Evolutionary conservation across 2,888 invertebrate genomes (phyloP), one percentile per base, ranked within the genome.

Genomic region (Phania funesta): DNA sequence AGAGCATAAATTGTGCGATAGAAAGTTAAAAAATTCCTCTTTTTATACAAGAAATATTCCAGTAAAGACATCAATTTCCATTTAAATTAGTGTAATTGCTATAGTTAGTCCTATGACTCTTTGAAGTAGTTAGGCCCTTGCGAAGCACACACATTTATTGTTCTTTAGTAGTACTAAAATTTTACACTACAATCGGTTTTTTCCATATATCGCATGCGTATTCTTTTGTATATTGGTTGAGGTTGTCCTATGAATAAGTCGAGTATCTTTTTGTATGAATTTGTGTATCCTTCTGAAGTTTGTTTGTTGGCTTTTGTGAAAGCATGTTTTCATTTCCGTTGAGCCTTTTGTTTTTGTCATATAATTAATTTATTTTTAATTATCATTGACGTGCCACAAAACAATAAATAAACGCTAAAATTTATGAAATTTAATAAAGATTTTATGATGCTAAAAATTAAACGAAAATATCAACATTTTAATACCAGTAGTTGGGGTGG

Each of bases 341-440:
- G 71, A 64, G 74, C 58, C 75, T 82, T 78, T 74, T 70, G 62
- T 54, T 74, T 8, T 68, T 68, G 50, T 50, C 35, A 74, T 74
- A 74, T 74, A 75, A 79, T 87, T 88, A 85, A 88, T 88, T 88
- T 88, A 88, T 87, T 88, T 88, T 87, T 88, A 88, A 88, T 88
- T 88, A 88, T 87, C 88, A 87, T 84, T 88, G 88, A 88, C 87
- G 88, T 88, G 89, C 85, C 85, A 84, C 85, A 86, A 86, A 87
- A 87, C 86, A 87, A 88, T 88, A 88, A 88, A 88, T 88, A 88
- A 86, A 86, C 85, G 85, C 81, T 85, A 20, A 87, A 87, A 87
- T 88, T 87, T 88, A 88, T 87, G 73, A 54, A n/a, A n/a, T n/a
- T n/a, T 65, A 64, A 44, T 65, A 65, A 65, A 46, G 32, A 67